Conservation (phyloP, 2,888 invertebrate genomes). For the Philaethria dido region DNA sequence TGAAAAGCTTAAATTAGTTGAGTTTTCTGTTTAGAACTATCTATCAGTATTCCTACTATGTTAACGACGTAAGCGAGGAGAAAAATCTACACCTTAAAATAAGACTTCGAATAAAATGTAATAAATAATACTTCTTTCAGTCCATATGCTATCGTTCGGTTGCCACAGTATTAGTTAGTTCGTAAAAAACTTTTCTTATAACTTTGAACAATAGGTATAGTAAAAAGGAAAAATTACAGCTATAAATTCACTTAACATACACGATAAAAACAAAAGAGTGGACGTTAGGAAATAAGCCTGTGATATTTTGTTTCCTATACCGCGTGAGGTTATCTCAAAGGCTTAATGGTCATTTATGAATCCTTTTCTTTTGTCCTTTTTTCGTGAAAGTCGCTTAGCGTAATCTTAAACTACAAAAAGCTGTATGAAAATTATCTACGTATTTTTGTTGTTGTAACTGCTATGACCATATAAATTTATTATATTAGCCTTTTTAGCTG, state of each 20-base stretch:
- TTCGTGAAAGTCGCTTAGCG: background rate
- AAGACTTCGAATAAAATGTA: background rate
- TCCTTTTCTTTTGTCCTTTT: background rate
- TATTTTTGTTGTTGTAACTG: background rate
- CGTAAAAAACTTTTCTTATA: conserved; percentile 57
- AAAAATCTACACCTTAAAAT: background rate
- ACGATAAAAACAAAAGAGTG: conserved; percentile 57
- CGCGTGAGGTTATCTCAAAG: conserved; percentile 11
- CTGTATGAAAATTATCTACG: background rate
- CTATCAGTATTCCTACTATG: background rate
- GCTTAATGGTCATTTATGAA: conserved; percentile 22
- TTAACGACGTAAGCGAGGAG: background rate
- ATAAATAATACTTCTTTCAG: conserved; percentile 2
- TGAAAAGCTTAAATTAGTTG: too few relatives aligned
- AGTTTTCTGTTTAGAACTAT: too few relatives aligned
- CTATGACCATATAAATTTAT: too few relatives aligned
- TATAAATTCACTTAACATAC: conserved; percentile 61
- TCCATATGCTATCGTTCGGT: conserved; percentile 51
- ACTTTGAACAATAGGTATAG: conserved; percentile 54
- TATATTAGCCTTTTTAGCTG: too few relatives aligned
- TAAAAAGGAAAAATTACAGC: conserved; percentile 58
- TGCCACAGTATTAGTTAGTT: conserved; percentile 45
- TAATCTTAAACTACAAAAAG: conserved; percentile 1
- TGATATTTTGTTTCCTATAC: conserved; percentile 41
- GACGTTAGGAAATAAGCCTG: conserved; percentile 52